Percentiles rank a stretch among this genome's conserved stretches.
phyloP scores from a whole-genome alignment of 2,888 invertebrate species.

The Chrysolina haemoptera region DNA sequence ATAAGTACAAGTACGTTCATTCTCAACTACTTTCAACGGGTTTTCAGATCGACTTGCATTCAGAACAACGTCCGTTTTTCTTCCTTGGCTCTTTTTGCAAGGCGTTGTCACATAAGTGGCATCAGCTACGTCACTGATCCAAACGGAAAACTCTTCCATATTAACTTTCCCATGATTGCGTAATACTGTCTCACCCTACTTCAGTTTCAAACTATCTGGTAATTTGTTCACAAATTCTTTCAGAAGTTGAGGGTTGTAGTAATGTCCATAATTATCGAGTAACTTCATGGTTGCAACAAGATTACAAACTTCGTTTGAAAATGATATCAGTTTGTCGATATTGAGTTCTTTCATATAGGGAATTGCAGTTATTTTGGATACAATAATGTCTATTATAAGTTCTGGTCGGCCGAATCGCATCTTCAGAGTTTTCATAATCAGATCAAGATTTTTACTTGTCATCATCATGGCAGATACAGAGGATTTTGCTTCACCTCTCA shows the following conservation, averaged over 20 bases:
- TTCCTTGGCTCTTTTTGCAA: not conserved
- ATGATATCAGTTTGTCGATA: constrained; percentile 7
- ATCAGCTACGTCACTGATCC: constrained; percentile 1
- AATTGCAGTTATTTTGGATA: not conserved
- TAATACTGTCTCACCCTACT: not conserved
- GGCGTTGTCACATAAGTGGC: constrained; percentile 3
- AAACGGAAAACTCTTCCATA: not conserved
- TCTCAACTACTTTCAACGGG: not conserved
- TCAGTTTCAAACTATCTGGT: not conserved
- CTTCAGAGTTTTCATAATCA: not conserved
- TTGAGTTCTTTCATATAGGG: not conserved
- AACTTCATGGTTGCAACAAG: not conserved
- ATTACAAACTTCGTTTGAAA: not conserved
- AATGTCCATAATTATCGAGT: constrained; percentile 4
- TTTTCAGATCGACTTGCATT: too few relatives aligned
- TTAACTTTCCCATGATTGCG: not conserved
- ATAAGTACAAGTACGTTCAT: not conserved
- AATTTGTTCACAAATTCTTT: constrained; percentile 5
- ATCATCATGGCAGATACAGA: too few relatives aligned
- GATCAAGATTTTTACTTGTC: too few relatives aligned
- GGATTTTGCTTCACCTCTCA: constrained; percentile 7
- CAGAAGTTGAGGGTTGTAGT: constrained; percentile 2
- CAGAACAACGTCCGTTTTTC: not conserved
- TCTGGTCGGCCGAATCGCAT: not conserved
- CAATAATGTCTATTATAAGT: not conserved